Percentiles rank a stretch among this genome's conserved stretches.
phyloP scores from a whole-genome alignment of 2,113 vertebrate species.

The Tichodroma muraria region DNA sequence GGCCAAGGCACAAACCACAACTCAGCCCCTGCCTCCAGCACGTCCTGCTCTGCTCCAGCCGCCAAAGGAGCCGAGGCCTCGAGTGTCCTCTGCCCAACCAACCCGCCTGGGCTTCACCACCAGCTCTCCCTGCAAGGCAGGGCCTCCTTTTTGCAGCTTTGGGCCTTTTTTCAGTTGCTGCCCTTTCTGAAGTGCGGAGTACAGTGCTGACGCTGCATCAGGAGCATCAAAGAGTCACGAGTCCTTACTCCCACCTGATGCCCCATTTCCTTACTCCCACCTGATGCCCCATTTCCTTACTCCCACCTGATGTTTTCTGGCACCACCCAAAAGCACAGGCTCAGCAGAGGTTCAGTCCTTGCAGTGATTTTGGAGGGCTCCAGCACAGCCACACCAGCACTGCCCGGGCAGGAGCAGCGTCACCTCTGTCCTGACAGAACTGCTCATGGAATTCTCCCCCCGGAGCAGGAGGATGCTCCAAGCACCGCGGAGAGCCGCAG shows the following conservation, averaged over 20 bases:
- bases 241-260: background rate
- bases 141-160: fast-evolving
- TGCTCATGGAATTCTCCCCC: background rate
- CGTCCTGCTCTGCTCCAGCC: background rate
- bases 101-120: background rate
- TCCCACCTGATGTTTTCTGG: background rate
- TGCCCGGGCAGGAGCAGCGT: background rate
- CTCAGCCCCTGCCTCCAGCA: background rate
- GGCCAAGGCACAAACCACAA: background rate
- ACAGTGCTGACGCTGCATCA: fast-evolving
- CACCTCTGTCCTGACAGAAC: background rate
- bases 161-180: background rate
- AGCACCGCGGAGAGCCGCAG: too few relatives aligned
- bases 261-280: background rate
- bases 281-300: background rate
- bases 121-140: background rate
- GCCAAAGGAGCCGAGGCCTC: background rate
- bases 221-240: background rate
- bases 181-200: fast-evolving
- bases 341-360: background rate
- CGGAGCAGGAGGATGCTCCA: background rate
- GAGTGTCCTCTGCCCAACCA: background rate
- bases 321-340: background rate
- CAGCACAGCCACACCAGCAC: background rate
- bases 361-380: background rate